Base-by-base conservation (phyloP, 2,797 vertebrate species). In the Bradypodion pumilum region DNA sequence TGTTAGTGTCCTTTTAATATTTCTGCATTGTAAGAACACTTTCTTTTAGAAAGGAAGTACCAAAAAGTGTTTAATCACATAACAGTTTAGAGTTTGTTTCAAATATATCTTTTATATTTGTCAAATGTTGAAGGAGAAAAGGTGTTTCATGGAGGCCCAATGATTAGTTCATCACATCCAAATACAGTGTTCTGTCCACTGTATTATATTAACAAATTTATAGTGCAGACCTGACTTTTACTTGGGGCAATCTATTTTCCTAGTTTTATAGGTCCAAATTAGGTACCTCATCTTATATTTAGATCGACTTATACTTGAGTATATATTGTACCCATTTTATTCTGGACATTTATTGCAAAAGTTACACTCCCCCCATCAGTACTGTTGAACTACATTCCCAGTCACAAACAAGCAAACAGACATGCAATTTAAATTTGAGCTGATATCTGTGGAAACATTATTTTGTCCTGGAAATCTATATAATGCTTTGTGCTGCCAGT, bases 61-160 rank as follows among this genome's bases (percentile, higher is more conserved):
- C 80, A 88, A 87, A 1, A 46, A 87, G 29, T 35, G 9, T 89
- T 83, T 79, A 81, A 89, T 40, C 69, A 6, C 7, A 85, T 19
- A 66, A 79, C 29, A 37, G 42, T 76, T 65, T 74, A 59, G 52
- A 46, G 63, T n/a, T 10, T 37, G 40, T 62, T 23, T 56, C 15
- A 56, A 56, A 59, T 27, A 42, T 46, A 12, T 2, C 4, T 73
- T 40, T 8, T 62, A 23, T 25, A 44, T 63, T 44, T 29, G 52
- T 29, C 25, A 77, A 40, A 7, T n/a, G 32, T 12, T 56, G 73
- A 52, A 74, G 29, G 59, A 29, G 56, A 78, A 63, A n/a, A 9
- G 15, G 8, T 42, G 29, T 65, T 42, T n/a, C 15, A 21, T 56
- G 52, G 12, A 13, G 10, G 16, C 56, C 5, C 27, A 59, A 76